Conservation (phyloP, 2,888 invertebrate species). For the Limnephilus lunatus region DNA sequence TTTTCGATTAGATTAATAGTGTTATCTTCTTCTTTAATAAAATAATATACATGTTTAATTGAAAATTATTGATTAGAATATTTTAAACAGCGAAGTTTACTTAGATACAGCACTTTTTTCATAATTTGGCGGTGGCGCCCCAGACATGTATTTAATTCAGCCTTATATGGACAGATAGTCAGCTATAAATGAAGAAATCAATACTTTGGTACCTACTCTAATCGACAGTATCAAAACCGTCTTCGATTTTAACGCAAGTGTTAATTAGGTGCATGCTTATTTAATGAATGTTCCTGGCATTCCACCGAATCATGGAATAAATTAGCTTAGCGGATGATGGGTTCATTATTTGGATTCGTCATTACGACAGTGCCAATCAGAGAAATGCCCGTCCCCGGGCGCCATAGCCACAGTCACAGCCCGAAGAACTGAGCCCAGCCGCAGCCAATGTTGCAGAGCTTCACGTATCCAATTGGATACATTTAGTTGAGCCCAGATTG, state of each 20-base stretch:
- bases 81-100: too few species aligned
- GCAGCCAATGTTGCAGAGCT: neutral
- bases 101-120: too few species aligned
- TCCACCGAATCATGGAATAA: neutral
- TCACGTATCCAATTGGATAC: neutral
- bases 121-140: too few species aligned
- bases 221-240: neutral
- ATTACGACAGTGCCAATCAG: neutral
- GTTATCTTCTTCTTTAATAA: too few species aligned
- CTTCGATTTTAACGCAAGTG: too few species aligned
- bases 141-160: too few species aligned
- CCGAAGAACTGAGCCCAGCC: neutral
- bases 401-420: neutral
- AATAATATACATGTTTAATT: too few species aligned
- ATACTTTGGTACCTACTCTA: neutral
- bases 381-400: neutral
- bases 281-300: neutral
- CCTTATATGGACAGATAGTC: too few species aligned
- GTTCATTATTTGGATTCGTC: slow-evolving; percentile 14
- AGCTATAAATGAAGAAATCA: neutral
- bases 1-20: too few species aligned
- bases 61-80: too few species aligned
- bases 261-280: neutral
- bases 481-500: slow-evolving; percentile 18
- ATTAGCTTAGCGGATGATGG: neutral